These are phyloP conservation scores for Cephus sareptanus DNA, from an alignment of 2,888 invertebrate genomes.

Conservation along the genomic window DNA sequence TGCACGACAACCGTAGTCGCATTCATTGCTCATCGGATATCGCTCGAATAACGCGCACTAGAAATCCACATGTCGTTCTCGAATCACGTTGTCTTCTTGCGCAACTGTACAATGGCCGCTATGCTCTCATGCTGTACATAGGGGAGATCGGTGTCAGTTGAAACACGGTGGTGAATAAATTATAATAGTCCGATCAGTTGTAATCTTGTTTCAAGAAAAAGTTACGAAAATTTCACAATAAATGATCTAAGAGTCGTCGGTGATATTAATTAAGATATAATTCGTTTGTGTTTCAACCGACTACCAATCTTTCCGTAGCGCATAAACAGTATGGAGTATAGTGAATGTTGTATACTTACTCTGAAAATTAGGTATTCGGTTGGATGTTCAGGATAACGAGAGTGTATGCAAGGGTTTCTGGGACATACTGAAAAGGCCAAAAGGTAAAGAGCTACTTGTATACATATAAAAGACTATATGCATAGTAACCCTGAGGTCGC, in stretches of 20 bases:
- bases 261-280: no score
- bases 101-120: neutral
- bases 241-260: no score
- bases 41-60: neutral
- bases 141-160: no score
- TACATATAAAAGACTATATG: neutral
- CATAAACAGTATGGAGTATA: no score
- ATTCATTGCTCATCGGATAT: neutral
- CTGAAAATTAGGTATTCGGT: neutral
- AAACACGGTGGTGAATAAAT: no score
- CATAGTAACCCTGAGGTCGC: neutral
- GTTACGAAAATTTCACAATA: no score
- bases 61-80: neutral
- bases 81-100: neutral
- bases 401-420: neutral
- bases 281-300: no score
- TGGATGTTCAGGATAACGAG: neutral
- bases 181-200: no score
- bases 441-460: neutral
- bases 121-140: neutral
- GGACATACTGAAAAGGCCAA: neutral
- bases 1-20: neutral
- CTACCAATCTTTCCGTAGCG: no score
- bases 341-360: no score
- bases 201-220: no score